Percentiles rank a stretch among this genome's conserved stretches.
Conservation (phyloP, 2,797 vertebrate species). For the Aeoliscus strigatus region DNA sequence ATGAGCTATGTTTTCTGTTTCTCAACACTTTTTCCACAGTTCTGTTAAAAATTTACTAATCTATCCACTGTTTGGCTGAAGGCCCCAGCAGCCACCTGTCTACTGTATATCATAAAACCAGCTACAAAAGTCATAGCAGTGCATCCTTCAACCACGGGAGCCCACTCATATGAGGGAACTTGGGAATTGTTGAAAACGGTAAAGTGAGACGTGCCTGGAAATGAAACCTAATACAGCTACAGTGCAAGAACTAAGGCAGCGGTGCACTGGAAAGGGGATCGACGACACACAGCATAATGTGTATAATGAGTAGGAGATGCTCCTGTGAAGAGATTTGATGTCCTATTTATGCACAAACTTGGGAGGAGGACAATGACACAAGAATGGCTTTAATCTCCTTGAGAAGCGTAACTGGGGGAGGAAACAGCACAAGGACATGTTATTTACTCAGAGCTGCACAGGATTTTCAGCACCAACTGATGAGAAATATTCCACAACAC, state of each 20-base stretch:
- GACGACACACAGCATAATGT: constrained; percentile 21
- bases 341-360: constrained; percentile 48
- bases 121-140: constrained; percentile 24
- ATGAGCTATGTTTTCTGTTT: constrained; percentile 66
- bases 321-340: constrained; percentile 30
- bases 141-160: constrained; percentile 1
- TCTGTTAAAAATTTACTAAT: constrained; percentile 43
- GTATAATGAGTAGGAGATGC: constrained; percentile 27
- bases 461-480: constrained; percentile 60
- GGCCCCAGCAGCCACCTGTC: constrained; percentile 26
- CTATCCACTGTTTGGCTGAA: constrained; percentile 49
- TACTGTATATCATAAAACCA: constrained; percentile 44
- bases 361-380: constrained; percentile 35
- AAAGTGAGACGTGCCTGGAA: constrained; percentile 14
- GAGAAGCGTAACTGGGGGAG: constrained; percentile 37
- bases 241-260: constrained; percentile 13
- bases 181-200: constrained; percentile 22
- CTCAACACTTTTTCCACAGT: constrained; percentile 49
- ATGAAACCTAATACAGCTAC: constrained; percentile 26
- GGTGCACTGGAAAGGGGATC: constrained; percentile 18
- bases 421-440: constrained; percentile 50
- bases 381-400: constrained; percentile 51
- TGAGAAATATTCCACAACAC: constrained; percentile 47
- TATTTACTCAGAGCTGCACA: constrained; percentile 51
- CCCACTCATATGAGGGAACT: constrained; percentile 26